These are phyloP conservation scores for Rafetus swinhoei DNA, from an alignment of 2,113 vertebrate genomes.

Conservation along the genomic window DNA sequence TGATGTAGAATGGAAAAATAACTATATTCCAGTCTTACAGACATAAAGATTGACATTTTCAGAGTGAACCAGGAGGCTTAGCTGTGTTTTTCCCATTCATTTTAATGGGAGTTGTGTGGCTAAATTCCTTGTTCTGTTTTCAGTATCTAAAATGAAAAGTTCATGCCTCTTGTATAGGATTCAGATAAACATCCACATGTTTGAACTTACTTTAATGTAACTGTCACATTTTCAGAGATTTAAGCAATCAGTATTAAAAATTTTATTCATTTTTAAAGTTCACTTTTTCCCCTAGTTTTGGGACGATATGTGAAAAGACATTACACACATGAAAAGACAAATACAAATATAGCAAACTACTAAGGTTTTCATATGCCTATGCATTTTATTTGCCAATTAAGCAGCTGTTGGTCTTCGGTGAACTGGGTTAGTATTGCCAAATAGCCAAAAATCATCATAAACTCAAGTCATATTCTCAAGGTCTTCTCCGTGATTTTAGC, in stretches of 20 bases:
- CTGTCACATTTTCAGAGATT: not conserved
- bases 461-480: not conserved
- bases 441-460: not conserved
- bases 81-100: not conserved
- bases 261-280: not conserved
- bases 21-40: not conserved
- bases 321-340: not conserved
- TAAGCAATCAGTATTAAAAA: not conserved
- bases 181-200: not conserved
- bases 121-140: not conserved
- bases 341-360: not conserved
- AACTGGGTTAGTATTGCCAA: not conserved
- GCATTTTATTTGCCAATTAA: not conserved
- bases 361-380: not conserved
- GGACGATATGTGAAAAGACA: not conserved
- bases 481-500: not conserved
- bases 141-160: not conserved
- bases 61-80: not conserved
- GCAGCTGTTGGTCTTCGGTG: not conserved
- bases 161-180: not conserved
- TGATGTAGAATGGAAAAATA: not conserved
- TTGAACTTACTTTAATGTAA: not conserved
- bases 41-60: not conserved
- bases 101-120: not conserved
- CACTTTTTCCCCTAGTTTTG: not conserved